A percentile compares a stretch with the other conserved stretches of the same genome.
These are phyloP conservation scores for Nothoprocta perdicaria DNA, from an alignment of 2,113 vertebrate species.

Conservation along the genomic window DNA sequence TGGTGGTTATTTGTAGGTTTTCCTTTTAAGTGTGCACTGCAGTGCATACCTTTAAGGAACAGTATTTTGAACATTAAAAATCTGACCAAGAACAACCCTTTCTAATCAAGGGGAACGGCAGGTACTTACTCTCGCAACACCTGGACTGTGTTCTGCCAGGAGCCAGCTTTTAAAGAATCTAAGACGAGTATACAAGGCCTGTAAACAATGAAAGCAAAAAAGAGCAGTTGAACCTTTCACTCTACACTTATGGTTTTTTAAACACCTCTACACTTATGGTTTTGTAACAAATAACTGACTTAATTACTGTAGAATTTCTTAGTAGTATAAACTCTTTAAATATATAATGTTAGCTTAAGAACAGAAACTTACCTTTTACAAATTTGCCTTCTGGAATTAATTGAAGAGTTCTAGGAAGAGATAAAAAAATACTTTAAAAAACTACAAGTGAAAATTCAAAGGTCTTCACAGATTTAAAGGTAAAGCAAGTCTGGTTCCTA, in stretches of 20 bases:
- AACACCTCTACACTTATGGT: not conserved
- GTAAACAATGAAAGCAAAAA: constrained; percentile 43
- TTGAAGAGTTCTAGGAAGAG: constrained; percentile 71
- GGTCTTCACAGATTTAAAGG: not conserved
- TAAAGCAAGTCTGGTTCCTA: not conserved
- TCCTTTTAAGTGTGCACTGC: not conserved
- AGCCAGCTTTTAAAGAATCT: constrained; percentile 91
- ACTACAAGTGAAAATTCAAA: not conserved
- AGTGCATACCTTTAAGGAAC: not conserved
- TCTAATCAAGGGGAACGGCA: not conserved
- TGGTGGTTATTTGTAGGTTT: not conserved
- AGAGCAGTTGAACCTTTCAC: not conserved
- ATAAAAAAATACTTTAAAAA: not conserved
- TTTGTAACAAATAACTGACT: not conserved
- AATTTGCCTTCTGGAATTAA: constrained; percentile 69
- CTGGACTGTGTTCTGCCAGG: constrained; percentile 89
- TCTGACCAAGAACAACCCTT: not conserved
- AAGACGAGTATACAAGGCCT: constrained; percentile 96
- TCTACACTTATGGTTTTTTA: not conserved
- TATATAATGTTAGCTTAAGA: not conserved
- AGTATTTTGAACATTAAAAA: not conserved
- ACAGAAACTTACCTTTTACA: constrained; percentile 78
- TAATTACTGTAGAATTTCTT: not conserved
- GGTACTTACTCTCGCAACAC: constrained; percentile 93
- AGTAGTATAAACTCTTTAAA: not conserved